Evolutionary conservation across 2,888 invertebrate genomes (phyloP), one percentile per base, ranked within the genome.

Genomic region (Zaprionus obscuricornis): DNA sequence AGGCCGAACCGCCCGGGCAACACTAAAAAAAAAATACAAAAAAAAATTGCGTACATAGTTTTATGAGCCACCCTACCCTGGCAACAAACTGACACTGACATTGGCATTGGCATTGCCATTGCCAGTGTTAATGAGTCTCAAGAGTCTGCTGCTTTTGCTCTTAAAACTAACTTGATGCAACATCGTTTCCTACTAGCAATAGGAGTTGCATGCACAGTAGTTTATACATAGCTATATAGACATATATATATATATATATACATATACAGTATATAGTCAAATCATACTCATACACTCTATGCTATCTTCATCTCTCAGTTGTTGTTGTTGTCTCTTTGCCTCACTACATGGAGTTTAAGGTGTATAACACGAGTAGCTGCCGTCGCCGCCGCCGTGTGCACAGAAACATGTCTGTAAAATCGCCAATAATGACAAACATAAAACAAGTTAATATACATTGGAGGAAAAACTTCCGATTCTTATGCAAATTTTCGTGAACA

Each of bases 401-500:
- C 50, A 52, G 58, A 40, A 79, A 67, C 63, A 76, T 84, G 86
- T 64, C 73, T 84, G 85, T 85, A 79, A 79, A 79, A 84, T 86
- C 85, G 74, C 78, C 71, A 74, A 81, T 81, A 81, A 81, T 86
- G 86, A 82, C 74, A 86, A 86, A 74, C 86, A 81, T 86, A 81
- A 81, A 81, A 81, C 86, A 81, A 86, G 85, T 82, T 86, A 82
- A 85, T 81, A n/a, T n/a, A 84, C 85, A 69, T 74, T 68, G 82
- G 69, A 57, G 65, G 40, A 43, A 72, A 42, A 56, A 67, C 67
- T 55, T 65, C 59, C 85, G 84, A 84, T 79, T 79, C 78, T 72
- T 86, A 86, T 79, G 78, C 85, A 79, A 79, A 77, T 82, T 50
- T 36, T 27, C 22, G 40, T 33, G 51, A 59, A 36, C 43, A 79